Evolutionary conservation across 2,113 vertebrate species (phyloP).

Genomic region (Recurvirostra avosetta): DNA sequence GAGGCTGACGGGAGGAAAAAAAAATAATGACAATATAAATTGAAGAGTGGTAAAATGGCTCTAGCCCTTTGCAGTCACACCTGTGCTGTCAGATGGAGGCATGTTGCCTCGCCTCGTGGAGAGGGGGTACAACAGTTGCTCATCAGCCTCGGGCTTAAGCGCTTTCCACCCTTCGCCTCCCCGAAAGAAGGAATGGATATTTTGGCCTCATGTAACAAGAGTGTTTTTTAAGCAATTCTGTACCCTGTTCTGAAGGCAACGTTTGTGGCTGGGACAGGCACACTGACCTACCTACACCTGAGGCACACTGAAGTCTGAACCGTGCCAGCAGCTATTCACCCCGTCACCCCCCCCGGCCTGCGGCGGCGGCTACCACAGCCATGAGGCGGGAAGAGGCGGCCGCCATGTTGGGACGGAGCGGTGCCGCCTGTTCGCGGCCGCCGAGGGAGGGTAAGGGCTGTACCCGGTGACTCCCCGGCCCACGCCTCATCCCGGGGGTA

Average conservation of each 20-base stretch:
- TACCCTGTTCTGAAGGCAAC: neutral
- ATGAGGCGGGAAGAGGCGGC: fast-evolving
- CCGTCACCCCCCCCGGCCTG: neutral
- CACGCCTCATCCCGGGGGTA: fast-evolving
- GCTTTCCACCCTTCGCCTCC: neutral
- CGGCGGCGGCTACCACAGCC: neutral
- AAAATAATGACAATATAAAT: too few relatives aligned
- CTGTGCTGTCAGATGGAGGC: neutral
- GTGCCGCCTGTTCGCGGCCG: fast-evolving
- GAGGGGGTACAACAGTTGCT: neutral
- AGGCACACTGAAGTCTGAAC: neutral
- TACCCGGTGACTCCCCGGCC: too few relatives aligned
- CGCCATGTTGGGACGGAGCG: neutral
- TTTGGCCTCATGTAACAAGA: neutral
- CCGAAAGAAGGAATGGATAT: fast-evolving
- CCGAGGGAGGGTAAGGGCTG: neutral
- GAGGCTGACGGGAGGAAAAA: neutral
- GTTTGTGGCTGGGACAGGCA: too few relatives aligned
- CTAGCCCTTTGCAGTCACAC: neutral
- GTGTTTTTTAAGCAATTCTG: neutral
- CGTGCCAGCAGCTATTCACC: neutral
- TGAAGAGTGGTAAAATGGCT: too few relatives aligned
- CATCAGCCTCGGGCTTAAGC: fast-evolving
- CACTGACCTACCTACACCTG: neutral
- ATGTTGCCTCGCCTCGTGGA: too few relatives aligned